A percentile compares a stretch with the other conserved stretches of the same genome.
These are phyloP conservation scores for Drosophila pseudoananassae DNA, from an alignment of 1,140 invertebrate species.

Conservation along the genomic window DNA sequence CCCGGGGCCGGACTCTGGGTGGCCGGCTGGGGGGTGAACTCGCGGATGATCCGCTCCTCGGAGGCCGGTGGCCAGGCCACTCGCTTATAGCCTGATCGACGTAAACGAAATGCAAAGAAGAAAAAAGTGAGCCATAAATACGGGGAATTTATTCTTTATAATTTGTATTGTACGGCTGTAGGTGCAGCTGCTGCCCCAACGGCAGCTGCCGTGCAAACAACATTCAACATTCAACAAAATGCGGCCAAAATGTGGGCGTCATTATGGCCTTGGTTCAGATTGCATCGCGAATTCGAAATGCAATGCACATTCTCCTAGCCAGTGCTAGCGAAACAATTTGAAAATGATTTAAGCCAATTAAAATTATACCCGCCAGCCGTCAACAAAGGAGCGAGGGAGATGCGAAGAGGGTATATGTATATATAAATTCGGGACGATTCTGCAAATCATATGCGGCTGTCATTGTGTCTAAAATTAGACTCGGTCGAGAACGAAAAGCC, in stretches of 20 bases:
- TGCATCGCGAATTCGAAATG: conserved; percentile 2
- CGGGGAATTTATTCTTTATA: conserved; percentile 14
- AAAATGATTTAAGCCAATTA: conserved; percentile 82
- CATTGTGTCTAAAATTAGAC: conserved; percentile 70
- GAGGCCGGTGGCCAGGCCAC: conserved; percentile 92
- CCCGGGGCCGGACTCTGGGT: conserved; percentile 76
- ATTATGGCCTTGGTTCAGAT: conserved; percentile 52
- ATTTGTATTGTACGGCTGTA: background rate
- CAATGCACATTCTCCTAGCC: conserved; percentile 18
- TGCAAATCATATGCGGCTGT: conserved; percentile 68
- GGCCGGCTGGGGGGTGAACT: conserved; percentile 85
- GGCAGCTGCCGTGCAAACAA: conserved; percentile 34
- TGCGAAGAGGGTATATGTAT: background rate
- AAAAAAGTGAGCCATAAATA: conserved; percentile 23
- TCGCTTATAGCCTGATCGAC: conserved; percentile 88
- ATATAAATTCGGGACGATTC: conserved; percentile 6
- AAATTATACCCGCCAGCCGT: conserved; percentile 41
- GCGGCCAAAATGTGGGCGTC: conserved; percentile 76
- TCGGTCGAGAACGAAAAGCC: conserved; percentile 32
- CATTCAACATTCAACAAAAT: conserved; percentile 69
- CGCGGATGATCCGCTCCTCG: conserved; percentile 85
- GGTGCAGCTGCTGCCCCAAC: conserved; percentile 11
- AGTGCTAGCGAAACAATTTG: conserved; percentile 66
- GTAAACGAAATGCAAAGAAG: conserved; percentile 6
- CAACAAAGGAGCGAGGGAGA: conserved; percentile 8